Percentiles rank a stretch among this genome's conserved stretches.
Evolutionary conservation across 2,888 invertebrate species (phyloP).

Genomic region (Nomada hirtipes): DNA sequence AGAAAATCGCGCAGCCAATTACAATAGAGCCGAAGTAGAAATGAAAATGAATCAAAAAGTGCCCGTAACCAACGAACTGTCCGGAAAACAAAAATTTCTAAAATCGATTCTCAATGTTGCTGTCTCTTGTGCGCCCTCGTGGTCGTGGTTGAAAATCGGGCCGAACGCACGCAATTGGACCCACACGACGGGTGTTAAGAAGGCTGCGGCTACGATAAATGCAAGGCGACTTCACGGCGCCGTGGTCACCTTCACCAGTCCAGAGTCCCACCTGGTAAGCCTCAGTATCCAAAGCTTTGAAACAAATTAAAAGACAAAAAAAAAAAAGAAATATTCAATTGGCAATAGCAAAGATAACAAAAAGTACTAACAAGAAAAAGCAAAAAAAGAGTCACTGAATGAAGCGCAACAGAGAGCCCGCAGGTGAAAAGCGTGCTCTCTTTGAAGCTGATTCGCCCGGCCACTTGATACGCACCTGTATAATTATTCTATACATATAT

Average conservation of each 20-base stretch:
- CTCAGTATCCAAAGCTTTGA: conserved; percentile 75
- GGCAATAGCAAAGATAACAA: conserved; percentile 28
- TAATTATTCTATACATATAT: conserved; percentile 57
- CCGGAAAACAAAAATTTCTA: conserved; percentile 46
- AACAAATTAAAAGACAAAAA: conserved; percentile 32
- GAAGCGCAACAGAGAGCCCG: conserved; percentile 70
- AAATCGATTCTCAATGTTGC: conserved; percentile 70
- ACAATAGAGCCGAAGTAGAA: background rate
- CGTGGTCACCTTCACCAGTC: conserved; percentile 87
- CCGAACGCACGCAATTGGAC: conserved; percentile 70
- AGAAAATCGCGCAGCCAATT: background rate
- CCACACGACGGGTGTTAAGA: conserved; percentile 70
- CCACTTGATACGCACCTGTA: conserved; percentile 66
- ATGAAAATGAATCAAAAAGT: background rate
- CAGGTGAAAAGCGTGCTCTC: conserved; percentile 60
- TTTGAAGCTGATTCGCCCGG: conserved; percentile 77
- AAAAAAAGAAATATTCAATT: background rate
- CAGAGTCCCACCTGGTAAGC: conserved; percentile 87
- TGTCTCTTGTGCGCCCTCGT: conserved; percentile 69
- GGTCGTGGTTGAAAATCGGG: conserved; percentile 70
- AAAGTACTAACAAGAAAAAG: conserved; percentile 7
- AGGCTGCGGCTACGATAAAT: conserved; percentile 79
- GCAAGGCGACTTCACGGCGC: conserved; percentile 83
- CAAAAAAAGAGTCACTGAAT: conserved; percentile 35
- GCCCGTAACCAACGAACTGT: background rate